Base-by-base conservation (phyloP, 2,113 vertebrate genomes). In the Lagopus muta region DNA sequence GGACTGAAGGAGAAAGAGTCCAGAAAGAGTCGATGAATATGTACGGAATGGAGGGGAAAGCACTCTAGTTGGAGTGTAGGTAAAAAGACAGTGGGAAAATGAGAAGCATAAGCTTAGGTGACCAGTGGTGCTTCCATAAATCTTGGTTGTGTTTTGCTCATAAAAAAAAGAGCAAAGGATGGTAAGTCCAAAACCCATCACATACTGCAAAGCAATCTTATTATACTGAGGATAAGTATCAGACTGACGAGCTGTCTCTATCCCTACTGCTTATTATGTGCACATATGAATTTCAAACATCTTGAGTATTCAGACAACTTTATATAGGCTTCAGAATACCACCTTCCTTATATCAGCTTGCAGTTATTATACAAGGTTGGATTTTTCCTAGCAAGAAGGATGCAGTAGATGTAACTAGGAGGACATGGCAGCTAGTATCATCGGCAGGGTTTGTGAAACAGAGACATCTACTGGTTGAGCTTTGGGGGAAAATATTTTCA, bases 381-480 rank as follows among this genome's bases (percentile, higher is more conserved):
- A n/a, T 80, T 92, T 62, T 36, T 73, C 54, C 48, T 8, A 28
- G 10, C 14, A 58, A 74, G 74, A 86, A 81, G 10, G 52, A 57
- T 40, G 2, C 11, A 61, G 38, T 14, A 65, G 30, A 19, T 2
- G 8, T 55, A 93, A 58, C 14, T 0, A 3, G 43, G 73, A 88
- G 60, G 32, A 67, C 57, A 32, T 48, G 77, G 82, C 38, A 88
- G 64, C 83, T n/a, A 32, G 62, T 15, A 42, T 81, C 82, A 82
- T 8, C 6, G 19, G 55, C 88, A 57, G 94, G 28, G 66, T 84
- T 82, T 95, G 96, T 93, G 95, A 94, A 86, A 96, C 93, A 97
- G 97, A 89, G 97, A 96, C 97, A 95, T 91, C 97, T 97, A 84
- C 96, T 97, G 97, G 97, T 74, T 24, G 34, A 92, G 80, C 62